These are phyloP conservation scores for Lampropteryx suffumata DNA, from an alignment of 2,888 invertebrate species.

Conservation along the genomic window DNA sequence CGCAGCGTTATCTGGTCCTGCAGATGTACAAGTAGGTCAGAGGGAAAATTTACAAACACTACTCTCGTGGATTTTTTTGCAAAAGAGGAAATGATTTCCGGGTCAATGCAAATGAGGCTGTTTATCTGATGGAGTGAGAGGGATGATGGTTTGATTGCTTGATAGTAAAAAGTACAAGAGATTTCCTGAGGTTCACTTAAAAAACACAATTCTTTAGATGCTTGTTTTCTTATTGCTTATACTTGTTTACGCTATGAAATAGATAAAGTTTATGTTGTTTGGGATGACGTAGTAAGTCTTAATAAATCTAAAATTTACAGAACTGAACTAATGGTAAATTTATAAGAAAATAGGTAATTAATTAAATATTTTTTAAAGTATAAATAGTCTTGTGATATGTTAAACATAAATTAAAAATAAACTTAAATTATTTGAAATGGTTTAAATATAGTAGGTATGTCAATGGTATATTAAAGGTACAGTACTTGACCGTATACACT, in stretches of 20 bases:
- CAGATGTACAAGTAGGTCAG: slow-evolving; percentile 79
- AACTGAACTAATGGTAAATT: too few relatives aligned
- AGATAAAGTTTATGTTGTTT: slow-evolving; percentile 4
- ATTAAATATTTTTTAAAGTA: too few relatives aligned
- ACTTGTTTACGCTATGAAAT: slow-evolving; percentile 11
- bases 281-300: too few relatives aligned
- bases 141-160: slow-evolving; percentile 42
- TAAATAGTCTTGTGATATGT: too few relatives aligned
- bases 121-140: slow-evolving; percentile 57
- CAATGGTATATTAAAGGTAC: too few relatives aligned
- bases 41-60: slow-evolving; percentile 82
- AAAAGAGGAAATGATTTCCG: slow-evolving; percentile 69
- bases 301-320: too few relatives aligned
- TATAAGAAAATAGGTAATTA: too few relatives aligned
- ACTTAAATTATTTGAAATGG: too few relatives aligned
- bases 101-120: slow-evolving; percentile 73
- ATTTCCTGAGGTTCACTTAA: slow-evolving; percentile 16
- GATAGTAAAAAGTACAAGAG: slow-evolving; percentile 36
- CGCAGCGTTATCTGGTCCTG: slow-evolving; percentile 57
- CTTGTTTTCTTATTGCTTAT: slow-evolving; percentile 6
- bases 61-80: slow-evolving; percentile 69
- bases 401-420: too few relatives aligned
- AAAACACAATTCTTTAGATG: slow-evolving; percentile 12
- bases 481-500: too few relatives aligned
- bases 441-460: too few relatives aligned